Base-by-base conservation (phyloP, 1,140 invertebrate species). In the Sycophaga agraensis region DNA sequence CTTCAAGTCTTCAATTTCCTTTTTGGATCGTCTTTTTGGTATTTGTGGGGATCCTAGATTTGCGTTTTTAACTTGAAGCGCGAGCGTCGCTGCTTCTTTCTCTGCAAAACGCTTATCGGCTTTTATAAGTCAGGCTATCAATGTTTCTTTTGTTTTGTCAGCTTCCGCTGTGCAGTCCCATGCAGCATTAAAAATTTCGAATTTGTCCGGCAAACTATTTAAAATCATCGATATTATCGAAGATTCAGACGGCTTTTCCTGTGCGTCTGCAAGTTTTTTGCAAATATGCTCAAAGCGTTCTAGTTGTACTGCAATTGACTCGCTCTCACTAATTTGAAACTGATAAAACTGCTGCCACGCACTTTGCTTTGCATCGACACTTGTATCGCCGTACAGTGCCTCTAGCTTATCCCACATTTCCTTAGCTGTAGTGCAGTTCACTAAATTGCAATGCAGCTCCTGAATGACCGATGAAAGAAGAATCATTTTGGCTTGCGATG, bases 211-310 rank as follows among this genome's bases (percentile, higher is more conserved):
- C n/a, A n/a, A 37, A 22, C 51, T 49, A 17, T 24, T 48, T 6
- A 62, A 12, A 0, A 62, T 1, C 11, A 55, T 62, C 0, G 60
- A 46, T 5, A 56, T 49, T 2, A 56, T 19, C 8, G 51, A 26
- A 14, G 40, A 12, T 26, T 62, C 60, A n/a, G 28, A 11, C 11
- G 51, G 51, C n/a, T 63, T 24, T 12, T 49, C 50, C 6, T 21
- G 42, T 2, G 34, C 43, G 56, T 63, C 42, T 9, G 24, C 16
- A 5, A 63, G 37, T 26, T 63, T 63, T 39, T 49, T 63, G 16
- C 43, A 56, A 11, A 63, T 56, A 19, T n/a, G 39, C 31, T 56
- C 45, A 26, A 63, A 45, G 14, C 34, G 28, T 46, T 50, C 58
- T 14, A 60, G 16, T 31, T 51, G 58, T 6, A 17, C 8, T 3